phyloP scores from a whole-genome alignment of 2,113 vertebrate genomes.

The Sander lucioperca region DNA sequence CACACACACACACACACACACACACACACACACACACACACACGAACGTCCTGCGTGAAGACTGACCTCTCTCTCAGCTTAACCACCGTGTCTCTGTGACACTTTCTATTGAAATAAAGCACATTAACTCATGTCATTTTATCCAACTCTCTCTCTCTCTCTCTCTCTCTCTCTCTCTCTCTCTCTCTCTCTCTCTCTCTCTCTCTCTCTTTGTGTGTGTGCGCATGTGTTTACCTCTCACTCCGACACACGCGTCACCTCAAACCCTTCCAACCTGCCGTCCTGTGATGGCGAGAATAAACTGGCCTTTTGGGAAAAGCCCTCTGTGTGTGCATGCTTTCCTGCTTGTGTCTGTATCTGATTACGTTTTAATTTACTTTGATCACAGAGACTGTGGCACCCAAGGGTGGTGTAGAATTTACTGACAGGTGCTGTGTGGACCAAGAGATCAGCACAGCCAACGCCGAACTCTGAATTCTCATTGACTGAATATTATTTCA shows the following conservation, averaged over 20 bases:
- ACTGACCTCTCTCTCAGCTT: constrained; percentile 50
- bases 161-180: too few relatives aligned
- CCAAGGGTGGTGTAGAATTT: constrained; percentile 53
- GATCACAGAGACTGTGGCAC: constrained; percentile 48
- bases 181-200: too few relatives aligned
- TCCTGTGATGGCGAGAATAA: constrained; percentile 30
- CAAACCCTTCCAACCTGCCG: constrained; percentile 25
- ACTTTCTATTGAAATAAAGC: constrained; percentile 36
- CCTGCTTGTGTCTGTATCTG: constrained; percentile 53
- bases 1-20: background rate
- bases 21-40: constrained; percentile 19
- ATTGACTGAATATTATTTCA: background rate
- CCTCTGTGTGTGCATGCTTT: constrained; percentile 39
- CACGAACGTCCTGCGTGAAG: background rate
- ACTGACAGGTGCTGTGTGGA: constrained; percentile 61
- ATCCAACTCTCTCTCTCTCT: too few relatives aligned
- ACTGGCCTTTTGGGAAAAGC: constrained; percentile 27
- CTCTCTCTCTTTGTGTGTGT: background rate
- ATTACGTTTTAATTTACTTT: constrained; percentile 65
- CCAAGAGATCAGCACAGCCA: constrained; percentile 13
- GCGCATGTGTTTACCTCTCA: background rate
- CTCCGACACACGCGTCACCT: constrained; percentile 19
- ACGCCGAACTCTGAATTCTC: background rate
- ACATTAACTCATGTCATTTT: constrained; percentile 54
- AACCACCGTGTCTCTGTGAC: constrained; percentile 51